Evolutionary conservation across 2,797 vertebrate species (phyloP).

Genomic region (Siniperca obscura): DNA sequence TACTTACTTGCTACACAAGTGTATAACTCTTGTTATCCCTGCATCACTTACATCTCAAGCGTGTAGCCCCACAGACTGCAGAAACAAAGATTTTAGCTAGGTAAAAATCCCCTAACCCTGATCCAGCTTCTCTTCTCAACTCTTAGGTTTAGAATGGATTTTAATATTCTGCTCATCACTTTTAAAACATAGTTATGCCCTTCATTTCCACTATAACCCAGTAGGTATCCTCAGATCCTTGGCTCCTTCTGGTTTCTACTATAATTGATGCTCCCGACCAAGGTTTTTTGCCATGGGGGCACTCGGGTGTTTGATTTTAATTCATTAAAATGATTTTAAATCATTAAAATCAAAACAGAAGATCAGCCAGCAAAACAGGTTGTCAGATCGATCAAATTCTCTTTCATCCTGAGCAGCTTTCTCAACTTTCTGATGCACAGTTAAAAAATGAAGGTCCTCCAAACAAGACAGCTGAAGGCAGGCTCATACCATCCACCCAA

Average conservation of each 20-base stretch:
- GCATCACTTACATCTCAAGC: not conserved
- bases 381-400: conserved; percentile 65
- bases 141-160: conserved; percentile 21
- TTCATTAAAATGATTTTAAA: conserved; percentile 75
- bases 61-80: not conserved
- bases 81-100: not conserved
- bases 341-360: conserved; percentile 73
- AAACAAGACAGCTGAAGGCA: conserved; percentile 52
- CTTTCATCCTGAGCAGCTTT: conserved; percentile 47
- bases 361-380: conserved; percentile 57
- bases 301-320: conserved; percentile 66
- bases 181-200: conserved; percentile 45
- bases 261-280: conserved; percentile 56
- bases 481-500: conserved; percentile 30
- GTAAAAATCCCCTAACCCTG: conserved; percentile 9
- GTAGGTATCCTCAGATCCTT: conserved; percentile 41
- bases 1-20: not conserved
- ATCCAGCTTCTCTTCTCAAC: not conserved
- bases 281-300: conserved; percentile 36
- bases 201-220: conserved; percentile 51
- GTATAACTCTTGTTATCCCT: not conserved
- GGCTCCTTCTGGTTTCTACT: conserved; percentile 15
- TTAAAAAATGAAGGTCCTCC: conserved; percentile 31
- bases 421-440: conserved; percentile 37
- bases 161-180: conserved; percentile 58